Conservation (phyloP, 2,888 invertebrate genomes). For the Oscheius sp. region DNA sequence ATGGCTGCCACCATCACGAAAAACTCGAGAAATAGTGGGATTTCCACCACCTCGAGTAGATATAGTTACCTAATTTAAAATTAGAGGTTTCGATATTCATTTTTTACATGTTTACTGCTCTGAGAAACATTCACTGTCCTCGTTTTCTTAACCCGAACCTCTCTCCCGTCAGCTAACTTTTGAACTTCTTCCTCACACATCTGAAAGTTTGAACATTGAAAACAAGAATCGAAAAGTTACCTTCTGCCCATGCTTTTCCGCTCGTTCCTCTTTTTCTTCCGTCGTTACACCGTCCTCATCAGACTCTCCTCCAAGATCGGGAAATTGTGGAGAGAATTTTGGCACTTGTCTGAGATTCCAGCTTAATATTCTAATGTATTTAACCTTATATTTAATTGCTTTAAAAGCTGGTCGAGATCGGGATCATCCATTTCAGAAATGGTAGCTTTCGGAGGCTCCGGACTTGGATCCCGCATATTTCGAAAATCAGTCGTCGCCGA, state of each 20-base stretch:
- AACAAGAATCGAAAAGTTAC: conserved; percentile 26
- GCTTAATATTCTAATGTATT: background rate
- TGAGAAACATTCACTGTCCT: conserved; percentile 61
- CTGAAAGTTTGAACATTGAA: conserved; percentile 22
- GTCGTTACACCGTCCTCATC: conserved; percentile 62
- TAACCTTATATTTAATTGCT: conserved; percentile 56
- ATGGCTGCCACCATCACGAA: conserved; percentile 50
- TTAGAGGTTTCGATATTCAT: too few species aligned
- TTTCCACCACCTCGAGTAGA: conserved; percentile 58
- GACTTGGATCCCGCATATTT: conserved; percentile 9
- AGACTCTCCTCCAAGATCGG: conserved; percentile 59
- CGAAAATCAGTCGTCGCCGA: conserved; percentile 8
- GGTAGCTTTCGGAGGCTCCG: conserved; percentile 27
- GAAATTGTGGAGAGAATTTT: conserved; percentile 59
- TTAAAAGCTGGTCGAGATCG: conserved; percentile 56
- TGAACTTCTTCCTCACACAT: conserved; percentile 65
- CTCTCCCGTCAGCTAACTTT: conserved; percentile 59
- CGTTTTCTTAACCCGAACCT: conserved; percentile 62
- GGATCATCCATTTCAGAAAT: conserved; percentile 44
- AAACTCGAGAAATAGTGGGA: conserved; percentile 51
- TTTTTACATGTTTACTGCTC: conserved; percentile 58
- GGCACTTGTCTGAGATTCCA: conserved; percentile 59
- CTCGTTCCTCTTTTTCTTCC: conserved; percentile 62
- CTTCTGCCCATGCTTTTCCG: conserved; percentile 64
- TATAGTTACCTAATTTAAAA: conserved; percentile 52